Base-by-base conservation (phyloP, 2,888 invertebrate genomes). In the Stenotaenia linearis region DNA sequence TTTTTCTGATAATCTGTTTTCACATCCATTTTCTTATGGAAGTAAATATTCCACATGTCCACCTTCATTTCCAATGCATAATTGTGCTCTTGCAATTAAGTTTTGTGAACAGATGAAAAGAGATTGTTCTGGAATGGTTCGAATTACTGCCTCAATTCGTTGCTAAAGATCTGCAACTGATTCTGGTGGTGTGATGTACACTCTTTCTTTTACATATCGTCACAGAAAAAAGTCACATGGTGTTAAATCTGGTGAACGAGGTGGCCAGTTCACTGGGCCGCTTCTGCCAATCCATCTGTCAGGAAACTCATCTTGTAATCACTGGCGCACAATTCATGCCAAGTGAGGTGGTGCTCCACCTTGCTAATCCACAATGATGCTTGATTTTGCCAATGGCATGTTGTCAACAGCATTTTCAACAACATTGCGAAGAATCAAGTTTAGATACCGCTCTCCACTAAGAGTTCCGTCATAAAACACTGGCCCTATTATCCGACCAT, bases 291-390 rank as follows among this genome's bases (percentile, higher is more conserved):
- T 82, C 79, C 81, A 80, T 5, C 79, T n/a, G 21, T 56, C 79
- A 32, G 75, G 45, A 77, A 79, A 81, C 5, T 2, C 25, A 1
- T 32, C 35, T 30, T 81, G 56, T 1, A 82, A 56, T n/a, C n/a
- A 78, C 18, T 78, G 18, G 10, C 80, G 21, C 0, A 74, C 56
- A 23, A 18, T 45, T 9, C 6, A 12, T 30, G 75, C 56, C n/a
- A 28, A 81, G 50, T 82, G 82, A 0, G 79, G 74, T 12, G 79
- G 76, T 32, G 80, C 80, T 0, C 81, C 81, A 25, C 80, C 78
- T 25, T 81, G 78, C 28, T 80, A 79, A 23, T 76, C n/a, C n/a
- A n/a, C n/a, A 80, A 78, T 50, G 78, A 50, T 80, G 56, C 77
- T n/a, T 28, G 15, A 56, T 56, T 56, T 10, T 56, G 21, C 56